Base-by-base conservation (phyloP, 2,113 vertebrate genomes). In the Bubo scandiacus region DNA sequence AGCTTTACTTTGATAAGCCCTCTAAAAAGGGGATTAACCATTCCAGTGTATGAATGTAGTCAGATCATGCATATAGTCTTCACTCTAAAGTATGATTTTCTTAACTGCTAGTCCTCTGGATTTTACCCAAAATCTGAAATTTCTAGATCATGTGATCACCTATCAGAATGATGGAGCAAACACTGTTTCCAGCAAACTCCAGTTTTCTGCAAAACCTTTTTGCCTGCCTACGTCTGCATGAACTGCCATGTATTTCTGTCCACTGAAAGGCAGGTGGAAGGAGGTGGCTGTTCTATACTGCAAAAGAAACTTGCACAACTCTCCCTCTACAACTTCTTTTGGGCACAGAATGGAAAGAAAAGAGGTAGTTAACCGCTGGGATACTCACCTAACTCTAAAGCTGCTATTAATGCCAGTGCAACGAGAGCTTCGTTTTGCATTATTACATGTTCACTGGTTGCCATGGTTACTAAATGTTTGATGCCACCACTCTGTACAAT, bases 391-490 rank as follows among this genome's bases (percentile, higher is more conserved):
- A 99, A 97, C 97, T 99, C 99, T 96, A 99, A 98, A 42, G 98
- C 99, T 0, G 99, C 99, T 94, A 99, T 99, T 92, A 99, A 98
- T 61, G 99, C 99, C 98, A 99, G 91, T 59, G 99, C 99, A 96
- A 99, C 99, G n/a, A 99, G 99, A 13, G 99, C 99, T 97, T 99
- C 99, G 0, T 99, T 99, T 98, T 99, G 99, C 99, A 99, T 99
- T 92, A 99, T 99, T 98, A 99, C 99, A 40, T 99, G 99, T 97
- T 99, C 99, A 26, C 99, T 99, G 54, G 99, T 99, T 86, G 99
- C 99, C 99, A 99, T 99, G 97, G 99, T 99, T 88, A 99, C 99
- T 94, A 99, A 98, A 95, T 99, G 99, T 96, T 99, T 99, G 96
- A 99, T 98, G 81, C 99, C 99, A 77, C 98, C 99, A 36, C 98